phyloP scores from a whole-genome alignment of 2,888 invertebrate genomes.

The Zelleria hepariella region DNA sequence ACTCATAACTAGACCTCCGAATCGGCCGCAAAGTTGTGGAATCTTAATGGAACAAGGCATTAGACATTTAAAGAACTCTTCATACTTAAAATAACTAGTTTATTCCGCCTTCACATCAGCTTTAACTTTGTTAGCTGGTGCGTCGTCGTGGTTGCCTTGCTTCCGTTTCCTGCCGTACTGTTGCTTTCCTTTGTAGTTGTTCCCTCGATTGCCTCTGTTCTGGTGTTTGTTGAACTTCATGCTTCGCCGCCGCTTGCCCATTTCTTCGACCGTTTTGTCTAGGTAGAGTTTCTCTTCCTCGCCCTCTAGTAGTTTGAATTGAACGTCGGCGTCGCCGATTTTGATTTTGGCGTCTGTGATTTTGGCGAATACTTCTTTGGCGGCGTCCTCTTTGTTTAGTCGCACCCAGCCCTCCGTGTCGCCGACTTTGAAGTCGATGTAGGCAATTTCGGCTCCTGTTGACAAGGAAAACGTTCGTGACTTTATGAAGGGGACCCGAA shows the following conservation, averaged over 20 bases:
- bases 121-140: constrained; percentile 37
- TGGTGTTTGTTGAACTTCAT: constrained; percentile 46
- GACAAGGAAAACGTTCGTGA: constrained; percentile 5
- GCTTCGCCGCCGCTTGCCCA: constrained; percentile 69
- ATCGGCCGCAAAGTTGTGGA: too few relatives aligned
- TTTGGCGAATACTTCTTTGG: constrained; percentile 75
- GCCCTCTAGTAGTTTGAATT: constrained; percentile 74
- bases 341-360: constrained; percentile 75
- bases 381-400: constrained; percentile 78
- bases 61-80: background rate
- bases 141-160: constrained; percentile 36
- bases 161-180: constrained; percentile 37
- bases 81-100: background rate
- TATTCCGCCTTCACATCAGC: constrained; percentile 22
- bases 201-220: constrained; percentile 32
- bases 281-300: constrained; percentile 80
- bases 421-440: constrained; percentile 82
- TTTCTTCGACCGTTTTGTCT: constrained; percentile 74
- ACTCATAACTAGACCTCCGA: too few relatives aligned
- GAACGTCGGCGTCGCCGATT: constrained; percentile 63
- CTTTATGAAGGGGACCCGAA: background rate
- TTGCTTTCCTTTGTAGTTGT: constrained; percentile 30
- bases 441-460: constrained; percentile 74
- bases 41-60: too few relatives aligned
- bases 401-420: constrained; percentile 82